phyloP scores from a whole-genome alignment of 2,797 vertebrate species.

The Urosaurus nigricauda region DNA sequence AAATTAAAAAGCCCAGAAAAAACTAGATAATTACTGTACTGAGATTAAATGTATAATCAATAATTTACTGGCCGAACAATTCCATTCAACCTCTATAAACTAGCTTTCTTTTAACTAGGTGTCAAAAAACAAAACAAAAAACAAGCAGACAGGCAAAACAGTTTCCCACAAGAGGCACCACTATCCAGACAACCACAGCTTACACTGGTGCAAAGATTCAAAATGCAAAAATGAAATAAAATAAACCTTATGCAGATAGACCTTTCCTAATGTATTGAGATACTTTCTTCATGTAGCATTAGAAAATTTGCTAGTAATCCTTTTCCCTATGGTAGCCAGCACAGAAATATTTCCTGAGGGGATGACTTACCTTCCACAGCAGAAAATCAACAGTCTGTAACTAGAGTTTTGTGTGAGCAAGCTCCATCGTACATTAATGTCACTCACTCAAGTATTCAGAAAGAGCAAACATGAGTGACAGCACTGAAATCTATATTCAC shows the following conservation, averaged over 20 bases:
- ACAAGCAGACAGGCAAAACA: neutral
- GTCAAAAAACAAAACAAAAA: neutral
- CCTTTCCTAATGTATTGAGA: too few relatives aligned
- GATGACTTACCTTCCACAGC: slow-evolving; percentile 8
- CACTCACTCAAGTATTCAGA: neutral
- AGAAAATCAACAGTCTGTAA: neutral
- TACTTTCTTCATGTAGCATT: too few relatives aligned
- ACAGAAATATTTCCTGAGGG: neutral
- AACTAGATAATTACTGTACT: neutral
- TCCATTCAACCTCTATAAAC: neutral
- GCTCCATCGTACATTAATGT: neutral
- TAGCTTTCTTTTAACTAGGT: too few relatives aligned
- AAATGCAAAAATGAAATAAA: too few relatives aligned
- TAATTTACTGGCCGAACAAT: neutral
- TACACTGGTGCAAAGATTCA: neutral
- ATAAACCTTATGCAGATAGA: too few relatives aligned
- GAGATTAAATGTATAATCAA: neutral
- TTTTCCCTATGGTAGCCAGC: too few relatives aligned
- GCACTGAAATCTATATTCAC: neutral
- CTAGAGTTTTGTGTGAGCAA: neutral
- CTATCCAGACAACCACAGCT: neutral
- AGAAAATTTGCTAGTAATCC: too few relatives aligned
- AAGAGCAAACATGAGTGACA: neutral
- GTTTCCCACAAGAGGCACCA: neutral
- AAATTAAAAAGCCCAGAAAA: neutral